Conservation (phyloP, 2,888 invertebrate genomes). For the Amiota minor region DNA sequence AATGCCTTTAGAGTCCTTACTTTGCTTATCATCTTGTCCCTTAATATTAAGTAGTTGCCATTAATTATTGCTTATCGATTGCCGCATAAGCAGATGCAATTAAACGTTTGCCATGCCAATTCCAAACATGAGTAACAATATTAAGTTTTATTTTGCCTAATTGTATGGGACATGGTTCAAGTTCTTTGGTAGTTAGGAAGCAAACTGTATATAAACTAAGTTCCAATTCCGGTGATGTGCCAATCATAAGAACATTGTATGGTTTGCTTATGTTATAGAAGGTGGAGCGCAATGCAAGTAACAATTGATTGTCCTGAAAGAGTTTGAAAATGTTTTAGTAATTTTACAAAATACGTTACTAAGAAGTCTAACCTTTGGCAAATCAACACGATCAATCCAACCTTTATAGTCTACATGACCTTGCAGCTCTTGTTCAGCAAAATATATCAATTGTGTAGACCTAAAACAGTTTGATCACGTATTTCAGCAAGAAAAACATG, state of each 20-base stretch:
- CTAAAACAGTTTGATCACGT: slow-evolving; percentile 58
- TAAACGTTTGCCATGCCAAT: slow-evolving; percentile 60
- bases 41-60: neutral
- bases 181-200: slow-evolving; percentile 54
- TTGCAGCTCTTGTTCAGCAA: slow-evolving; percentile 64
- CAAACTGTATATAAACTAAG: slow-evolving; percentile 65
- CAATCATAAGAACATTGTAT: slow-evolving; percentile 58
- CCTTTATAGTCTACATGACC: slow-evolving; percentile 67
- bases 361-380: slow-evolving; percentile 54
- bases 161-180: slow-evolving; percentile 60
- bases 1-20: too few relatives aligned
- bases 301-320: slow-evolving; percentile 53
- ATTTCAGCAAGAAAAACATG: slow-evolving; percentile 67
- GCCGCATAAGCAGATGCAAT: slow-evolving; percentile 61
- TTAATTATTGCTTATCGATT: slow-evolving; percentile 36
- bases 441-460: slow-evolving; percentile 68
- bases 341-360: neutral
- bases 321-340: neutral
- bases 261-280: slow-evolving; percentile 58
- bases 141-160: slow-evolving; percentile 53
- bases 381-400: slow-evolving; percentile 52
- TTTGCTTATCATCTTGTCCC: neutral
- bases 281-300: slow-evolving; percentile 50
- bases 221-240: slow-evolving; percentile 66
- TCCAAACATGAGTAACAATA: slow-evolving; percentile 61